phyloP scores from a whole-genome alignment of 2,888 invertebrate genomes.

The Dolichomitus sp. region DNA sequence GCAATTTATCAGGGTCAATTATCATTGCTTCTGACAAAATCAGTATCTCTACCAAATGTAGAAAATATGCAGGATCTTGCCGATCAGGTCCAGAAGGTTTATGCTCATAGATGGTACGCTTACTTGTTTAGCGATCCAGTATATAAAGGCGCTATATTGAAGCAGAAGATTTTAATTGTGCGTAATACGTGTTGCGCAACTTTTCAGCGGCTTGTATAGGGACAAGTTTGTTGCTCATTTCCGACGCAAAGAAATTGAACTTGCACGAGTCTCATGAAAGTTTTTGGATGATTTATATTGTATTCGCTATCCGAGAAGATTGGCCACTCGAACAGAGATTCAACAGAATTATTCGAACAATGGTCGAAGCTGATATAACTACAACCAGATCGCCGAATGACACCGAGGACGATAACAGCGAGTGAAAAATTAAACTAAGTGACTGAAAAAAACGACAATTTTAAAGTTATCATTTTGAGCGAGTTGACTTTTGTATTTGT shows the following conservation, averaged over 20 bases:
- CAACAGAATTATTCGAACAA: not conserved
- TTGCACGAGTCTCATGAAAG: not conserved
- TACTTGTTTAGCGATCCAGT: not conserved
- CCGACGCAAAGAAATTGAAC: not conserved
- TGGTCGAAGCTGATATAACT: not conserved
- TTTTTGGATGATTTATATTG: not conserved
- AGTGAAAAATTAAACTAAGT: not conserved
- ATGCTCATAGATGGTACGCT: not conserved
- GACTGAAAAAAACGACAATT: not conserved
- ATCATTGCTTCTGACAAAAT: constrained; percentile 5
- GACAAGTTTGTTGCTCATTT: not conserved
- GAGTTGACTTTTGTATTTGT: not conserved
- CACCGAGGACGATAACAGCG: too few species aligned
- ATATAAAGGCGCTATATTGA: not conserved
- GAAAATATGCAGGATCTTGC: constrained; percentile 3
- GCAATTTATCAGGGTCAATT: constrained; percentile 1
- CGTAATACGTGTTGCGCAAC: not conserved
- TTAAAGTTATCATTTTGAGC: not conserved
- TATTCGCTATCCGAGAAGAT: not conserved
- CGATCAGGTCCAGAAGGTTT: not conserved
- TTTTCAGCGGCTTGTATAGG: not conserved
- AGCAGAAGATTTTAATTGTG: not conserved
- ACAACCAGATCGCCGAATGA: too few species aligned
- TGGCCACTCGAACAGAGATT: constrained; percentile 16
- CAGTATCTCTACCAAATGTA: not conserved